Base-by-base conservation (phyloP, 2,888 invertebrate species). In the Apamea anceps region DNA sequence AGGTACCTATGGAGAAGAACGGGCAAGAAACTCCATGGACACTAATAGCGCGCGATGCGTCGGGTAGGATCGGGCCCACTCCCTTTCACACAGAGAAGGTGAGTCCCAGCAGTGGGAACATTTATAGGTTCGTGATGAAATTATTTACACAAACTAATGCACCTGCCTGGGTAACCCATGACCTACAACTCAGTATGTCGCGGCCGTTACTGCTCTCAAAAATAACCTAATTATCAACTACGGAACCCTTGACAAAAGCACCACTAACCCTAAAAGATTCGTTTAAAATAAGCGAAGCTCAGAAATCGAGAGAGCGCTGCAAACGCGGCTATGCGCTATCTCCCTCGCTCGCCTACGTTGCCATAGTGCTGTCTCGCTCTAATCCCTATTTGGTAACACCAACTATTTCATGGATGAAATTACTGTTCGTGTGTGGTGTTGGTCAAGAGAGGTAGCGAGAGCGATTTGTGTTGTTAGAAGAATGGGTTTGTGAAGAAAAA, bases 401-500 rank as follows among this genome's bases (percentile, higher is more conserved):
- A 96, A 97, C 96, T 97, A 96, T 96, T 97, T 96, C 96, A 97
- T 96, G 96, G 96, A 96, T 97, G 96, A 96, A 96, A 96, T 97
- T 96, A 96, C 96, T 94, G 93, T 91, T 91, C 86, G 90, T 67
- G 88, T 84, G 48, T 81, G 92, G 92, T 88, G 25, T 84, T 85
- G 87, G 90, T 13, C 62, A 89, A 6, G 72, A 84, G 93, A 62
- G 79, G 83, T n/a, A 79, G 93, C 93, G 93, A 74, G 57, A 65
- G 90, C 89, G 90, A 2, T 37, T 73, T 13, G 45, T 7, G 37
- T 71, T 25, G 10, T 37, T 25, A 25, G 15, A 25, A 57, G 1
- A 37, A 32, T 25, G 0, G 0, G 37, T n/a, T 57, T 37, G 3
- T 54, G 15, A 1, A 71, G n/a, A 48, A 70, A 68, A 48, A 48